phyloP scores from a whole-genome alignment of 2,797 vertebrate genomes.

The Perodicticus potto region DNA sequence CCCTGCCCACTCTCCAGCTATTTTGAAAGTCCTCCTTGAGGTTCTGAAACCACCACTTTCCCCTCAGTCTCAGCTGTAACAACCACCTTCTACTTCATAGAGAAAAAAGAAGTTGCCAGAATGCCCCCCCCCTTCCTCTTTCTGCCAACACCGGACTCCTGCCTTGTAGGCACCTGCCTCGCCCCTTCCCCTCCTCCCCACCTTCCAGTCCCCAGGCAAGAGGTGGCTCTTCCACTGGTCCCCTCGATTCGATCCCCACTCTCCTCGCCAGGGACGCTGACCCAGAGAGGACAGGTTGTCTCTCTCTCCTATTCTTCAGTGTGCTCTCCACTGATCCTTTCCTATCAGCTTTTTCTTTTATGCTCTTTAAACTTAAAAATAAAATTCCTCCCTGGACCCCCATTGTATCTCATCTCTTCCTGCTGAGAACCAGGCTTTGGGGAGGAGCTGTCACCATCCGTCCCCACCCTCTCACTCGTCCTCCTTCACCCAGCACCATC shows the following conservation, averaged over 20 bases:
- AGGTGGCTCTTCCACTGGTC: no score
- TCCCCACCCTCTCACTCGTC: no score
- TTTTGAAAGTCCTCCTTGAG: not conserved
- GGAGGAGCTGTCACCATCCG: not conserved
- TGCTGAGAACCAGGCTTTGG: not conserved
- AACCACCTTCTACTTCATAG: not conserved
- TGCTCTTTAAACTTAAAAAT: constrained; percentile 16
- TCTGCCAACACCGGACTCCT: not conserved
- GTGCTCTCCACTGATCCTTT: not conserved
- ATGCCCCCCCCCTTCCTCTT: not conserved
- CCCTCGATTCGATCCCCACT: not conserved
- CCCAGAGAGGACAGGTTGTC: not conserved
- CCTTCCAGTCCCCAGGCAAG: not conserved
- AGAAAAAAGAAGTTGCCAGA: not conserved
- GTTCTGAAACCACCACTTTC: not conserved
- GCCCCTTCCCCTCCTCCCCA: not conserved
- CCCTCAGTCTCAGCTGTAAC: not conserved
- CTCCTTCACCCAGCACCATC: not conserved
- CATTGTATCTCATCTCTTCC: not conserved
- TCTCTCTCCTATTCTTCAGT: not conserved
- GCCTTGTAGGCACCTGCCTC: no score
- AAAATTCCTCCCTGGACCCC: not conserved
- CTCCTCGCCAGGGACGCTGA: not conserved
- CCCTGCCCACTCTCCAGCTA: not conserved
- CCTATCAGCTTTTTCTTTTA: not conserved